These are phyloP conservation scores for Syndactyla subalaris DNA, from an alignment of 2,797 vertebrate genomes.

Conservation along the genomic window DNA sequence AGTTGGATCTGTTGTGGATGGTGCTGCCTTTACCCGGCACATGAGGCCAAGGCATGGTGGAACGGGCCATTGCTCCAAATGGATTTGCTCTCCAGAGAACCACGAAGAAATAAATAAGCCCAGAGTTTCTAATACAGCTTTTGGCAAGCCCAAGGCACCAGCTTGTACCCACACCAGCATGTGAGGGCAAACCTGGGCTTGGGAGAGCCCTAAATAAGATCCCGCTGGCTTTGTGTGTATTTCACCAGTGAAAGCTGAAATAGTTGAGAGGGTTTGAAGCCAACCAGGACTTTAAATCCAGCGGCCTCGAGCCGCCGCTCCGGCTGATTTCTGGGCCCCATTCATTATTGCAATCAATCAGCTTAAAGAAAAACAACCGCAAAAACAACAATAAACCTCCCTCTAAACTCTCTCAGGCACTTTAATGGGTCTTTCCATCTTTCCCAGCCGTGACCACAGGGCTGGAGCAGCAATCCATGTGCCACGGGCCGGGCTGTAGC, in stretches of 20 bases:
- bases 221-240: not conserved
- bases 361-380: not conserved
- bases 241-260: not conserved
- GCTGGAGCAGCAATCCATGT: not conserved
- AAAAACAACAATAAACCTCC: constrained; percentile 4
- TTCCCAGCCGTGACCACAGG: accelerated
- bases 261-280: not conserved
- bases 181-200: not conserved
- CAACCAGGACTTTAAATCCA: constrained; percentile 26
- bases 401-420: not conserved
- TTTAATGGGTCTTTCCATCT: constrained; percentile 17
- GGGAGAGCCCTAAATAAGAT: not conserved
- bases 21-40: not conserved
- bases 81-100: not conserved
- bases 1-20: not conserved
- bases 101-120: not conserved
- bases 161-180: not conserved
- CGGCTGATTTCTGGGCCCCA: constrained; percentile 1
- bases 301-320: not conserved
- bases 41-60: not conserved
- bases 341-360: constrained; percentile 45
- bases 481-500: not conserved
- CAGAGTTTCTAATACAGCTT: not conserved
- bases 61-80: accelerated
- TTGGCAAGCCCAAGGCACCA: not conserved